phyloP scores from a whole-genome alignment of 2,888 invertebrate genomes.

The Teleiodes luculella region DNA sequence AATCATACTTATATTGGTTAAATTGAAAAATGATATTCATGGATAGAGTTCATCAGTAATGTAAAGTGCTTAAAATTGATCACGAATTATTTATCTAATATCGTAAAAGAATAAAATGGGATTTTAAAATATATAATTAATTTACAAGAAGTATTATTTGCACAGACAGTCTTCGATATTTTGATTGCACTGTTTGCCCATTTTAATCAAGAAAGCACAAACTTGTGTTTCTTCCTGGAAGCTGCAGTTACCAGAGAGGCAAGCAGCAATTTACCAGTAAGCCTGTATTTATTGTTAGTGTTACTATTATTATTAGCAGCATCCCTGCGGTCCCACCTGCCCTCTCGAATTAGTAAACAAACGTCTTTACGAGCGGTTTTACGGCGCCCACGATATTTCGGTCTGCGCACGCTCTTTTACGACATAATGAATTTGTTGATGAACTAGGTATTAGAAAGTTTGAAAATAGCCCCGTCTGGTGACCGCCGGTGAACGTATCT shows the following conservation, averaged over 20 bases:
- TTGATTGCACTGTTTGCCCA: too few species aligned
- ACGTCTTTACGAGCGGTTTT: constrained; percentile 77
- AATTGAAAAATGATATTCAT: too few species aligned
- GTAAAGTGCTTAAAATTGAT: too few species aligned
- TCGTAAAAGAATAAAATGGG: too few species aligned
- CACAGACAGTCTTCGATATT: too few species aligned
- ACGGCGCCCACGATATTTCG: constrained; percentile 76
- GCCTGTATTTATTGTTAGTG: constrained; percentile 25
- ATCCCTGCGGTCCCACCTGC: constrained; percentile 69
- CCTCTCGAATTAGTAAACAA: constrained; percentile 78
- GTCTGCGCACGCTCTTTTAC: constrained; percentile 74
- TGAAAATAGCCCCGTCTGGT: constrained; percentile 72
- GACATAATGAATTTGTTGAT: constrained; percentile 79
- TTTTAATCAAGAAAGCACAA: too few species aligned
- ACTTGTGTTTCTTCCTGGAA: neutral
- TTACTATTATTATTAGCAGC: constrained; percentile 63
- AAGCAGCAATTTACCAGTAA: neutral
- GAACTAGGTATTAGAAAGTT: constrained; percentile 77
- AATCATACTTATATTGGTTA: too few species aligned
- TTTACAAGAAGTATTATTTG: too few species aligned
- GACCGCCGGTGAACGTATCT: constrained; percentile 35
- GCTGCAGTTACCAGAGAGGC: neutral
- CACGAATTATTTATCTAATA: too few species aligned
- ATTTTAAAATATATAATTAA: too few species aligned
- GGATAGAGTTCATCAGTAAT: too few species aligned